These are phyloP conservation scores for Myzus persicae DNA, from an alignment of 1,140 invertebrate species.

Conservation along the genomic window DNA sequence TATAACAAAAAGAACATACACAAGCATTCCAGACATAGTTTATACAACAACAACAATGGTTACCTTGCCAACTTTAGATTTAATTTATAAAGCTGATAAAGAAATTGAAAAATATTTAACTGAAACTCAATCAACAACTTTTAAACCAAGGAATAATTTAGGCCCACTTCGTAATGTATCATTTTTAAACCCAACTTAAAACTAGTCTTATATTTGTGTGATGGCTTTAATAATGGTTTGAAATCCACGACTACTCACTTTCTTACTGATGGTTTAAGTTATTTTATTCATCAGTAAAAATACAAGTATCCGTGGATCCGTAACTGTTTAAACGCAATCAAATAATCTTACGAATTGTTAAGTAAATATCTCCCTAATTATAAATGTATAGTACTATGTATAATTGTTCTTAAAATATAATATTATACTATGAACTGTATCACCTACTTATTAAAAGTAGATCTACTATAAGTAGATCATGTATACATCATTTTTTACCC, in stretches of 20 bases:
- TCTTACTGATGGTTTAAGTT: not conserved
- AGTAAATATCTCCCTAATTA: not conserved
- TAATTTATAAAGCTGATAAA: slow-evolving; percentile 56
- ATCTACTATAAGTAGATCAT: not conserved
- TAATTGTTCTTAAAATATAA: not conserved
- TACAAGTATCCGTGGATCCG: not conserved
- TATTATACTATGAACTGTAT: not conserved
- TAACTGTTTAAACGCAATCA: not conserved
- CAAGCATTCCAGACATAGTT: slow-evolving; percentile 59
- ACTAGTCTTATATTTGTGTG: not conserved
- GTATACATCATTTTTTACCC: no score
- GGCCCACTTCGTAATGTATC: slow-evolving; percentile 35
- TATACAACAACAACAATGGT: slow-evolving; percentile 59
- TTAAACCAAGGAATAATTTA: slow-evolving; percentile 35
- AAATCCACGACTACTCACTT: not conserved
- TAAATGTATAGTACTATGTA: not conserved
- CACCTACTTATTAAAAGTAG: not conserved
- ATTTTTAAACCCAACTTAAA: slow-evolving; percentile 5
- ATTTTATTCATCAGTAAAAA: not conserved
- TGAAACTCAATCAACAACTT: not conserved
- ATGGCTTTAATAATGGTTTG: not conserved
- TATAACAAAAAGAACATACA: slow-evolving; percentile 59
- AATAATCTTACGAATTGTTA: not conserved
- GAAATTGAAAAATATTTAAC: slow-evolving; percentile 52
- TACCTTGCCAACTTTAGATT: slow-evolving; percentile 56